Percentiles rank a stretch among this genome's conserved stretches.
phyloP scores from a whole-genome alignment of 2,797 vertebrate species.

The Sebastiscus tertius region DNA sequence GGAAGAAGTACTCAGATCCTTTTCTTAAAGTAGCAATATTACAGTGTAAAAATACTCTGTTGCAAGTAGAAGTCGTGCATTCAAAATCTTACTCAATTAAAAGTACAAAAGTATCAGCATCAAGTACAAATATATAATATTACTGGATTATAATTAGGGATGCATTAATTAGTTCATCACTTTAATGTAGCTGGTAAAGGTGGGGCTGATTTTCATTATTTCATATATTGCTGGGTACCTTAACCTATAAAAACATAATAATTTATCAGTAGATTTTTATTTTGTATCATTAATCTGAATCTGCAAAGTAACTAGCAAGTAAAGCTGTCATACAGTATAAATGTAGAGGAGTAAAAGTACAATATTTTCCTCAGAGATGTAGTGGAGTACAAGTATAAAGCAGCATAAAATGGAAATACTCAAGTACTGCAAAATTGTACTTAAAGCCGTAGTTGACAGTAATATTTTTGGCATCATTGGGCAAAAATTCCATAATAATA shows the following conservation, averaged over 20 bases:
- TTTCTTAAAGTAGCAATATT: no score
- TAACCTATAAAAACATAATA: not conserved
- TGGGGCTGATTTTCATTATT: no score
- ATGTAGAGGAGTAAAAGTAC: not conserved
- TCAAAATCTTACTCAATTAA: no score
- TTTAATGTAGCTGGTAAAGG: not conserved
- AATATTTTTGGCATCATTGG: no score
- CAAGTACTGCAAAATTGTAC: not conserved
- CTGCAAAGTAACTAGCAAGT: not conserved
- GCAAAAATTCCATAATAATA: no score
- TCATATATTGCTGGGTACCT: not conserved
- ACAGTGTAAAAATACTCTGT: no score
- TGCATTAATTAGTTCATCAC: not conserved
- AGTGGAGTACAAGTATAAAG: not conserved
- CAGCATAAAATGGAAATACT: not conserved
- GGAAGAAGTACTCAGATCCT: no score
- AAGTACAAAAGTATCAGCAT: no score
- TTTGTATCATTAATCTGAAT: not conserved
- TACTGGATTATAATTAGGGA: not conserved
- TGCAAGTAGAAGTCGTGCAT: no score
- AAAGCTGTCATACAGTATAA: not conserved
- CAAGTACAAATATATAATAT: not conserved
- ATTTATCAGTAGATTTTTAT: not conserved
- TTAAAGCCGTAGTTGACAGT: not conserved
- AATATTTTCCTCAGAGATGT: not conserved